Percentiles rank a stretch among this genome's conserved stretches.
Evolutionary conservation across 2,888 invertebrate species (phyloP).

Genomic region (Hypena proboscidalis): DNA sequence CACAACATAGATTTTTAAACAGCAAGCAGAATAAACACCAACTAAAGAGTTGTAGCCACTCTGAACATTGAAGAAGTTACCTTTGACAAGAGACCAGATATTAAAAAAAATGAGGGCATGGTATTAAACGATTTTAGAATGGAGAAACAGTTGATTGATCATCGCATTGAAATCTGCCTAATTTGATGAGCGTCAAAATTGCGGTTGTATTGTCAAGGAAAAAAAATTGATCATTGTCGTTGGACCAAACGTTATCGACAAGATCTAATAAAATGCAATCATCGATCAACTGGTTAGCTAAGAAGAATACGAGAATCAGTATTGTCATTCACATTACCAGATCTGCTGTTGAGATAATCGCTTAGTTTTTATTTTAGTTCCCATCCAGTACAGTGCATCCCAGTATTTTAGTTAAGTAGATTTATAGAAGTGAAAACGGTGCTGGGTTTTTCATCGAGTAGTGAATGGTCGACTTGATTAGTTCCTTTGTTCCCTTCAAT

Average conservation of each 20-base stretch:
- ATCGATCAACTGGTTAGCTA: conserved; percentile 25
- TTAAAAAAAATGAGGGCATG: conserved; percentile 42
- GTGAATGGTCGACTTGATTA: conserved; percentile 56
- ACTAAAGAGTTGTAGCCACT: too few relatives aligned
- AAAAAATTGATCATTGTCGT: conserved; percentile 1
- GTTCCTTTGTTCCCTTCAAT: too few relatives aligned
- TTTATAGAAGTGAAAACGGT: conserved; percentile 67
- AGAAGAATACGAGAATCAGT: conserved; percentile 50
- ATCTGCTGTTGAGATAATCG: conserved; percentile 63
- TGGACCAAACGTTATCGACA: conserved; percentile 4
- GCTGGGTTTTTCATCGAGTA: conserved; percentile 65
- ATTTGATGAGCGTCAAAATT: not conserved
- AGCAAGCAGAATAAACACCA: too few relatives aligned
- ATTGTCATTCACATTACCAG: conserved; percentile 64
- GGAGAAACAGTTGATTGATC: conserved; percentile 23
- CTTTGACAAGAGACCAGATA: conserved; percentile 36
- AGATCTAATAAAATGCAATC: conserved; percentile 1
- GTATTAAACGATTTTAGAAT: conserved; percentile 29
- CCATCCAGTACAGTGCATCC: conserved; percentile 80
- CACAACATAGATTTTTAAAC: too few relatives aligned
- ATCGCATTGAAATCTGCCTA: not conserved
- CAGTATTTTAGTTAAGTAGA: conserved; percentile 77
- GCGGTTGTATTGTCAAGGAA: not conserved
- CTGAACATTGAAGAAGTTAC: not conserved
- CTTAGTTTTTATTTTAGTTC: conserved; percentile 53